These are phyloP conservation scores for Myotis pilosus DNA, from an alignment of 2,797 vertebrate species.

Conservation along the genomic window DNA sequence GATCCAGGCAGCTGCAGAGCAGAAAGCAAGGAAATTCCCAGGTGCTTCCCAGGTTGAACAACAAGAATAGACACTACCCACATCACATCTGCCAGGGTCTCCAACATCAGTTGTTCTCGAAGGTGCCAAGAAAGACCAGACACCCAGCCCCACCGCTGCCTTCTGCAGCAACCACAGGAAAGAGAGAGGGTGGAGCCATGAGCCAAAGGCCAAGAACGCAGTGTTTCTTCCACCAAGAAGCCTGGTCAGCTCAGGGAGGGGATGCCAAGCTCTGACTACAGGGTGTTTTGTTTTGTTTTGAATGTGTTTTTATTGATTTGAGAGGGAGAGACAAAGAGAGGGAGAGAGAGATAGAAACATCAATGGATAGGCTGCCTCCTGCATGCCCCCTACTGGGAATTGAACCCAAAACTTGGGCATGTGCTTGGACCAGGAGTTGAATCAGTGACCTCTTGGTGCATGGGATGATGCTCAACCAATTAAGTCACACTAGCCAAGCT, in stretches of 20 bases:
- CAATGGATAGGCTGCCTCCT: too few species aligned
- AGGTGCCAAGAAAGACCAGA: background rate
- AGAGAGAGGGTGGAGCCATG: background rate
- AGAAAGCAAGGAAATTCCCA: background rate
- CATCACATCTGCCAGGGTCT: background rate
- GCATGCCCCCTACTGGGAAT: too few species aligned
- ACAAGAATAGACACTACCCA: background rate
- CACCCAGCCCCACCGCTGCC: fast-evolving
- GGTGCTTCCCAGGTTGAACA: background rate
- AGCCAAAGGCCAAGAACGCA: background rate
- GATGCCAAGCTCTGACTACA: background rate
- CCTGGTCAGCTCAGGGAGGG: background rate
- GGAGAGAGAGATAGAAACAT: too few species aligned
- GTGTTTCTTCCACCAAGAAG: background rate
- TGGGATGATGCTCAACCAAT: too few species aligned
- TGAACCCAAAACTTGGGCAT: too few species aligned
- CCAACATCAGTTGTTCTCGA: background rate
- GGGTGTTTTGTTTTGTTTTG: too few species aligned
- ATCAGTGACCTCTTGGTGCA: too few species aligned
- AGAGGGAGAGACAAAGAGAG: too few species aligned
- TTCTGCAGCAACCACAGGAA: background rate
- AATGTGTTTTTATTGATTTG: too few species aligned
- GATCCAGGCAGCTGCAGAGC: background rate
- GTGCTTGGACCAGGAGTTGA: too few species aligned
- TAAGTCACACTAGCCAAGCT: too few species aligned